Conservation (phyloP, 2,888 invertebrate genomes). For the Erebia aethiops region DNA sequence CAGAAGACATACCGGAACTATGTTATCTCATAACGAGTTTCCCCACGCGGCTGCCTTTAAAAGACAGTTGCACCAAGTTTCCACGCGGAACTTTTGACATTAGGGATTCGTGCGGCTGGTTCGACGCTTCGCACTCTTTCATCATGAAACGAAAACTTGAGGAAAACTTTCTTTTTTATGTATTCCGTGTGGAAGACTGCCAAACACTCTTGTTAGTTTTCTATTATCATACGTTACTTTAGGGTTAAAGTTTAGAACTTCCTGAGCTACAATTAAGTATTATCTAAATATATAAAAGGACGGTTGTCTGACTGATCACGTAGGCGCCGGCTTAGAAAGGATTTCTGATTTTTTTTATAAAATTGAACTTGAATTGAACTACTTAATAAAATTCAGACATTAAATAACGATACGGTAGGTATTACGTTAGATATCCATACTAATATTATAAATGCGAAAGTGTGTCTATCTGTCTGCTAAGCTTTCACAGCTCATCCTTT, state of each 20-base stretch:
- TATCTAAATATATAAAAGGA: too few relatives aligned
- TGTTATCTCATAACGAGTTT: slow-evolving; percentile 35
- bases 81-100: slow-evolving; percentile 22
- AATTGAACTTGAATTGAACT: too few relatives aligned
- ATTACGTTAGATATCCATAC: too few relatives aligned
- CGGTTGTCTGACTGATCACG: too few relatives aligned
- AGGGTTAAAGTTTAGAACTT: background rate
- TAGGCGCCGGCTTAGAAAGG: too few relatives aligned
- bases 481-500: too few relatives aligned
- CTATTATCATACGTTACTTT: slow-evolving; percentile 9
- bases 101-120: slow-evolving; percentile 26
- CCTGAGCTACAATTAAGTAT: background rate
- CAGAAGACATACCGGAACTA: slow-evolving; percentile 26
- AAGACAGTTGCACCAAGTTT: slow-evolving; percentile 24
- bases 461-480: too few relatives aligned
- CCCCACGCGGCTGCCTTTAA: slow-evolving; percentile 25
- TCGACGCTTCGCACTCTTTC: slow-evolving; percentile 26
- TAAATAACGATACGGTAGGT: too few relatives aligned
- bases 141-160: slow-evolving; percentile 21
- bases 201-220: slow-evolving; percentile 19
- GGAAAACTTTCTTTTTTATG: slow-evolving; percentile 20
- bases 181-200: slow-evolving; percentile 8
- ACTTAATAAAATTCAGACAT: too few relatives aligned
- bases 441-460: too few relatives aligned
- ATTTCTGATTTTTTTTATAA: too few relatives aligned